phyloP scores from a whole-genome alignment of 2,888 invertebrate genomes.

The Pterostichus niger region DNA sequence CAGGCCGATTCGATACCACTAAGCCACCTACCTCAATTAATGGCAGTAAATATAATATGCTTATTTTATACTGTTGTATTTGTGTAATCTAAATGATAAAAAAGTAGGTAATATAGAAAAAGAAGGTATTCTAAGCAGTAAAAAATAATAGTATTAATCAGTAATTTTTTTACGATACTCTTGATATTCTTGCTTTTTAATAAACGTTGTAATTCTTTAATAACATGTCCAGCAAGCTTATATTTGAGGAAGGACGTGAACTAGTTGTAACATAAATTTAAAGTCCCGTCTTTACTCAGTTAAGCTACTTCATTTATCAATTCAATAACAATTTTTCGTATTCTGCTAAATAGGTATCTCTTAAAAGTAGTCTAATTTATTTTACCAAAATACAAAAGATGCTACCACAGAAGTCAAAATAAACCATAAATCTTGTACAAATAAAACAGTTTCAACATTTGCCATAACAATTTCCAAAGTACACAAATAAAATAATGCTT shows the following conservation, averaged over 20 bases:
- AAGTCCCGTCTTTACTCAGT: constrained; percentile 23
- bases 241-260: constrained; percentile 8
- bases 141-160: too few relatives aligned
- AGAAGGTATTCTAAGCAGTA: too few relatives aligned
- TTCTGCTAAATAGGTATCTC: neutral
- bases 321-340: neutral
- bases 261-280: constrained; percentile 26
- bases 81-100: too few relatives aligned
- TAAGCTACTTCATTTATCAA: constrained; percentile 8
- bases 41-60: too few relatives aligned
- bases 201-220: too few relatives aligned
- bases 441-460: constrained; percentile 30
- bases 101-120: too few relatives aligned
- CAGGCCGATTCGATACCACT: too few relatives aligned
- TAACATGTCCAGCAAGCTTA: neutral
- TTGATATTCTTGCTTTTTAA: too few relatives aligned
- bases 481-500: constrained; percentile 48
- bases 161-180: too few relatives aligned
- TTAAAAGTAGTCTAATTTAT: constrained; percentile 44
- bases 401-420: constrained; percentile 17
- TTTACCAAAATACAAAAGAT: constrained; percentile 26
- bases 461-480: constrained; percentile 28
- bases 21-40: too few relatives aligned
- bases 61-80: too few relatives aligned
- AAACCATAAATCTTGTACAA: constrained; percentile 43